Evolutionary conservation across 2,113 vertebrate genomes (phyloP).

Genomic region (Prunella himalayana): DNA sequence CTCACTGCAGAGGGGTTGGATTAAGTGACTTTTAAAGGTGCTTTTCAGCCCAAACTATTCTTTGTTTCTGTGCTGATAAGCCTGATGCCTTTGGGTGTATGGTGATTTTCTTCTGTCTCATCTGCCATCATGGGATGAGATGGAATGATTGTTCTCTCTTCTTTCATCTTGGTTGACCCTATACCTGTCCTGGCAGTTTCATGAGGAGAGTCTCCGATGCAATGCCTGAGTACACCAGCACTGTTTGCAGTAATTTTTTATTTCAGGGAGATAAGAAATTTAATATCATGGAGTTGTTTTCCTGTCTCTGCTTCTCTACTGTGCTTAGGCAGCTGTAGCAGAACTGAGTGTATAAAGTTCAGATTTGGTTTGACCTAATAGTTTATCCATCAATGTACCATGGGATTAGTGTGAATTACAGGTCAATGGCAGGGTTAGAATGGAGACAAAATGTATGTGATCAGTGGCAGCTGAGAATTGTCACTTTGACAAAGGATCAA

Average conservation of each 20-base stretch:
- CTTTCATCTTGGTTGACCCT: neutral
- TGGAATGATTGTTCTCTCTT: neutral
- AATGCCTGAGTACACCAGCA: neutral
- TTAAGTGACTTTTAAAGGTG: neutral
- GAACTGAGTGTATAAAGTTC: neutral
- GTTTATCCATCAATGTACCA: neutral
- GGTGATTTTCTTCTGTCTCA: neutral
- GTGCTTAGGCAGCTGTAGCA: neutral
- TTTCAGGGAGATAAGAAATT: neutral
- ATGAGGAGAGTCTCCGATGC: fast-evolving
- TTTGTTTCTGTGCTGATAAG: neutral
- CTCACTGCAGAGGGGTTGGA: neutral
- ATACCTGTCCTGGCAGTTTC: neutral
- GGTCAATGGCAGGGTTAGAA: neutral
- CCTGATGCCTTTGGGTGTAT: neutral
- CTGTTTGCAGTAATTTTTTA: neutral
- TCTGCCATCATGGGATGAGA: neutral
- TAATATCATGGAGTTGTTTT: neutral
- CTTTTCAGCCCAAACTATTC: neutral
- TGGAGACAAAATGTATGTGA: neutral
- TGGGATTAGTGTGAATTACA: neutral
- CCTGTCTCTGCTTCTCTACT: neutral
- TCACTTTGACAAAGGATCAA: neutral
- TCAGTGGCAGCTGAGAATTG: neutral
- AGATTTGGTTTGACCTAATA: neutral